phyloP scores from a whole-genome alignment of 2,113 vertebrate species.

The Herpetotheres cachinnans region DNA sequence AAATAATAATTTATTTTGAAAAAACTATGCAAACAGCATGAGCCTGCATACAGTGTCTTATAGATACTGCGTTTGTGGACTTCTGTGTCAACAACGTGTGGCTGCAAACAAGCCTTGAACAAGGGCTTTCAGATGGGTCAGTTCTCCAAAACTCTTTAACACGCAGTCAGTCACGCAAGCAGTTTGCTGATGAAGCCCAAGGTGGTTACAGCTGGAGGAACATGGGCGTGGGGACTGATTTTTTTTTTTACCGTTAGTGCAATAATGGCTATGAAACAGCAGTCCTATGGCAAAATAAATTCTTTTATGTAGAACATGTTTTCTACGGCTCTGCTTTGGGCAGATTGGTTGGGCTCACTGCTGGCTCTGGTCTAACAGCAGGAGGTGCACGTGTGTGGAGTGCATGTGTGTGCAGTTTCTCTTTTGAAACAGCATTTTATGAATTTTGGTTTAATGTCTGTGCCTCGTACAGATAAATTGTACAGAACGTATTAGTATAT shows the following conservation, averaged over 20 bases:
- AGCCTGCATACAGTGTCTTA: not conserved
- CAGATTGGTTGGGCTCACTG: not conserved
- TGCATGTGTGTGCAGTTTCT: not conserved
- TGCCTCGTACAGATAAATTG: not conserved
- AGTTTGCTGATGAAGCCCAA: not conserved
- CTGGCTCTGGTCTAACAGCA: not conserved
- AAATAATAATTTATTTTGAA: not conserved
- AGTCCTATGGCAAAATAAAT: not conserved
- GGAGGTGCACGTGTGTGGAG: not conserved
- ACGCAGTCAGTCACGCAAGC: accelerated
- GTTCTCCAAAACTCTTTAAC: not conserved
- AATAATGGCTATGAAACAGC: not conserved
- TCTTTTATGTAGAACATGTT: not conserved
- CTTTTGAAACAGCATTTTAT: not conserved
- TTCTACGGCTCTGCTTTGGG: not conserved
- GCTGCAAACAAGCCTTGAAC: not conserved
- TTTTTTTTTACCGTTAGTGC: not conserved
- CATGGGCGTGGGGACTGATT: not conserved
- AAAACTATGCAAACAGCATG: not conserved
- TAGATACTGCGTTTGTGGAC: not conserved
- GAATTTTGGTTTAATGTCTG: not conserved
- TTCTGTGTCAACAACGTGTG: not conserved
- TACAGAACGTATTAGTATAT: not conserved
- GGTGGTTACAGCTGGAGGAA: not conserved
- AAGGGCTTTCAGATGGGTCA: not conserved